phyloP scores from a whole-genome alignment of 2,797 vertebrate species.

The Luscinia megarhynchos region DNA sequence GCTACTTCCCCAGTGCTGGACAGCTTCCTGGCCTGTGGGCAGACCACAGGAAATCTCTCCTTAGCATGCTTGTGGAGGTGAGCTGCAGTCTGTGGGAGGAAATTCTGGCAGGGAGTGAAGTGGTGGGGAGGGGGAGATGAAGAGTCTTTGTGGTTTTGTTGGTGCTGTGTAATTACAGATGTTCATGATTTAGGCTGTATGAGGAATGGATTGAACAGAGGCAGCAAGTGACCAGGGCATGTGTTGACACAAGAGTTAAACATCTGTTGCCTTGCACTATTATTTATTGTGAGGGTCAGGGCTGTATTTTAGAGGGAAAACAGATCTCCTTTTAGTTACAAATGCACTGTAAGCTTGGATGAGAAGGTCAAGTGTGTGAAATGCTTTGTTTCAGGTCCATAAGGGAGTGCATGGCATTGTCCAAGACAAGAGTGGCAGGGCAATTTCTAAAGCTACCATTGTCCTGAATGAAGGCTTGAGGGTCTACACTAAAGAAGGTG shows the following conservation, averaged over 20 bases:
- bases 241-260: not conserved
- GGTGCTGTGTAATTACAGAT: not conserved
- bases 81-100: constrained; percentile 34
- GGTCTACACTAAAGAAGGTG: constrained; percentile 86
- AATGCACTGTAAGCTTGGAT: rapidly evolving
- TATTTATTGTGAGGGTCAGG: not conserved
- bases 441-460: constrained; percentile 89
- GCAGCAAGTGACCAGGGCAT: not conserved
- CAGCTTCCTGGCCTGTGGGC: constrained; percentile 89
- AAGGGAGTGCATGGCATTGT: constrained; percentile 95
- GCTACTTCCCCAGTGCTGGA: constrained; percentile 87
- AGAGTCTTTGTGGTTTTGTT: not conserved
- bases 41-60: constrained; percentile 93
- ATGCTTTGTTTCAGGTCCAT: constrained; percentile 84
- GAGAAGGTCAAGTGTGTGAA: not conserved
- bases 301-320: not conserved
- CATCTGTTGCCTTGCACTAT: not conserved
- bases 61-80: constrained; percentile 98
- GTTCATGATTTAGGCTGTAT: rapidly evolving
- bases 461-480: constrained; percentile 88
- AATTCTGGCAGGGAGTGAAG: not conserved
- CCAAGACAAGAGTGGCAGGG: constrained; percentile 90
- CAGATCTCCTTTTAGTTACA: not conserved
- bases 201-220: not conserved
- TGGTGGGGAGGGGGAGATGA: not conserved